Conservation (phyloP, 2,888 invertebrate species). For the Halictus quadricinctus region DNA sequence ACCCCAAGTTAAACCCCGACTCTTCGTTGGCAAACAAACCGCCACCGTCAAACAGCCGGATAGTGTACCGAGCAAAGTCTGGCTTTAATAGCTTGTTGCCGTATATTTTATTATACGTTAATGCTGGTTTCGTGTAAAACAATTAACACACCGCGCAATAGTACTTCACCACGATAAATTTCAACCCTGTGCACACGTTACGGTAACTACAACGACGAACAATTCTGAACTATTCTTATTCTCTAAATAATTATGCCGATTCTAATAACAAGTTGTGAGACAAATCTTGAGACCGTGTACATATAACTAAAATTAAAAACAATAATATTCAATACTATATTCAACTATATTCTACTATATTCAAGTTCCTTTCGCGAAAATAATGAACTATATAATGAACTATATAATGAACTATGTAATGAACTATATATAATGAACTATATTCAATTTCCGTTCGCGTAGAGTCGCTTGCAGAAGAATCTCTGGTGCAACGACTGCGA, state of each 20-base stretch:
- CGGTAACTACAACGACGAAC: fast-evolving
- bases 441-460: not conserved
- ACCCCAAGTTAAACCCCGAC: not conserved
- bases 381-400: no score
- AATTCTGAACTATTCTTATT: not conserved
- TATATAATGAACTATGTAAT: no score
- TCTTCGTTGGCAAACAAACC: not conserved
- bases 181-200: not conserved
- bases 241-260: no score
- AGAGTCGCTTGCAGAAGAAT: not conserved
- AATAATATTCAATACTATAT: no score
- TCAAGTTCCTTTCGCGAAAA: not conserved
- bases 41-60: conserved; percentile 3
- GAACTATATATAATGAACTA: no score
- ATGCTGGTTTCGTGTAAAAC: not conserved
- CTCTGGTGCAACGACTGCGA: not conserved
- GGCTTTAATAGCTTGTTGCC: not conserved
- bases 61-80: conserved; percentile 4
- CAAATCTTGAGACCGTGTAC: no score
- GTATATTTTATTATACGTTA: not conserved
- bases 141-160: not conserved
- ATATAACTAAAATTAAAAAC: not conserved
- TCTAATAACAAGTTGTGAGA: no score
- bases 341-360: no score
- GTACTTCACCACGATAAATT: not conserved